Base-by-base conservation (phyloP, 2,888 invertebrate species). In the Syritta pipiens region DNA sequence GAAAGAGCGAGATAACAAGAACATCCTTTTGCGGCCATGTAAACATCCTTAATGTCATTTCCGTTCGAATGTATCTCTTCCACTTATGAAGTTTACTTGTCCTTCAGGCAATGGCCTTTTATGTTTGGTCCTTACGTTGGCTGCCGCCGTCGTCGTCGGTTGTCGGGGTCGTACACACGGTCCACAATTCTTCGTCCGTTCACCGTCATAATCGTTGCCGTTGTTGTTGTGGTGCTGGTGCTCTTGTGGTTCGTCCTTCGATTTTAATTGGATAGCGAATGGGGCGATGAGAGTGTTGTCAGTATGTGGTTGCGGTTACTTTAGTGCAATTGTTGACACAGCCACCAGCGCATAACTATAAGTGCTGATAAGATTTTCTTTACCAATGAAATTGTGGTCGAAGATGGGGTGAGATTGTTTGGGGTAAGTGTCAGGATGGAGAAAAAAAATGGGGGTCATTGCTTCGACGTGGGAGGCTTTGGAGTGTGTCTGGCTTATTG, bases 11-110 rank as follows among this genome's bases (percentile, higher is more conserved):
- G 48, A 37, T 28, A 55, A 72, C 65, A 71, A 30, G 42, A 67
- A 44, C 42, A 67, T 79, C 67, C 77, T 62, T 48, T 46, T 48
- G 44, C 42, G 69, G 42, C 10, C 57, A 63, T 68, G 74, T 74
- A 74, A 79, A 79, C 79, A 79, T 79, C 49, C 55, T 65, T 55
- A 57, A 62, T 62, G 67, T 79, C 67, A 79, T 79, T 74, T 68
- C 49, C 67, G 60, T 62, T 49, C 62, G 57, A 53, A 57, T 79
- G 65, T 68, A 74, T 79, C 48, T 74, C 20, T 57, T 60, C 48
- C 57, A 62, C 62, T 74, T 67, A 67, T 67, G 68, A 67, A 74
- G 67, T 40, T 72, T 51, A 17, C 57, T 62, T 28, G 35, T 77
- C 67, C 79, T 74, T 79, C 35, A 67, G 30, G 60, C 53, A 37